phyloP scores from a whole-genome alignment of 2,113 vertebrate species.

The Tachysurus fulvidraco region DNA sequence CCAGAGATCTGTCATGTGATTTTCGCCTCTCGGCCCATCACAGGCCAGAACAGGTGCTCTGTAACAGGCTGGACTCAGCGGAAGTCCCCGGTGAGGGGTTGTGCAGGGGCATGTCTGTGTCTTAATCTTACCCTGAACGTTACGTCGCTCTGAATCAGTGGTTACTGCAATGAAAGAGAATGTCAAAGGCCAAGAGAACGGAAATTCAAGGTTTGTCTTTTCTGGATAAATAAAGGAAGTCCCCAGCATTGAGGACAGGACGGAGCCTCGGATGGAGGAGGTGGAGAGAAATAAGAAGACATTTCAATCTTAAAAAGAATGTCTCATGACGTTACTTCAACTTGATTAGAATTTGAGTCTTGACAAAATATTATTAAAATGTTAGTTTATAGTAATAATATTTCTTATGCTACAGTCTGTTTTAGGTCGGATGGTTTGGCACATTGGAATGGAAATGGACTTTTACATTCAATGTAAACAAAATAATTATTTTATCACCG shows the following conservation, averaged over 20 bases:
- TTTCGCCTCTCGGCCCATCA: neutral
- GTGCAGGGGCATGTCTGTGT: constrained; percentile 28
- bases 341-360: neutral
- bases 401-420: too few relatives aligned
- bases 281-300: neutral
- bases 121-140: constrained; percentile 10
- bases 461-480: too few relatives aligned
- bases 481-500: too few relatives aligned
- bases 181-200: constrained; percentile 24
- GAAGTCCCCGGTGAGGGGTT: constrained; percentile 34
- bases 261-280: neutral
- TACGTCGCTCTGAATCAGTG: constrained; percentile 29
- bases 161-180: neutral
- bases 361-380: neutral
- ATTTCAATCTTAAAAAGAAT: neutral
- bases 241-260: neutral
- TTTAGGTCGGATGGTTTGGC: too few relatives aligned
- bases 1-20: neutral
- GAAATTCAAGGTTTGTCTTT: constrained; percentile 29
- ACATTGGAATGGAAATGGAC: too few relatives aligned
- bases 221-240: constrained; percentile 43
- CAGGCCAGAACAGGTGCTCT: constrained; percentile 48
- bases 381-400: neutral
- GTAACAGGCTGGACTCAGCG: constrained; percentile 25
- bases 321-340: neutral